Evolutionary conservation across 2,113 vertebrate genomes (phyloP).

Genomic region (Microcebus lehilahytsara): DNA sequence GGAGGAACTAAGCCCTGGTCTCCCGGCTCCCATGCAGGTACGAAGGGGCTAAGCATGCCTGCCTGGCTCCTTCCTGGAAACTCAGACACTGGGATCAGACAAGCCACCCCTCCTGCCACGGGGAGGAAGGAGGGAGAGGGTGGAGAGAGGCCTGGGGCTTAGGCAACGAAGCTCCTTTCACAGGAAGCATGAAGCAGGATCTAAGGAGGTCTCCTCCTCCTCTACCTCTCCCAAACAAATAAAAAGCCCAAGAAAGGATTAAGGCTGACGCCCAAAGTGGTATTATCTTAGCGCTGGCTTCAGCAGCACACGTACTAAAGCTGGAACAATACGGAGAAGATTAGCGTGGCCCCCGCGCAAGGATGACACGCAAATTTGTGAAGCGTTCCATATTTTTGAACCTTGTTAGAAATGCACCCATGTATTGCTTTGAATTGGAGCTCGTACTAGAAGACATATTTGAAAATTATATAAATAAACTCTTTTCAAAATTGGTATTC

Average conservation of each 20-base stretch:
- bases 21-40: background rate
- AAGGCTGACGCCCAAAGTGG: background rate
- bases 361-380: too few relatives aligned
- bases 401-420: background rate
- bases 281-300: background rate
- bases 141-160: background rate
- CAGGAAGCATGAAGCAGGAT: background rate
- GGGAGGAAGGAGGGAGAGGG: background rate
- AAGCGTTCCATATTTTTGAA: too few relatives aligned
- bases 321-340: too few relatives aligned
- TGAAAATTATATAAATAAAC: slow-evolving; percentile 18
- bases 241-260: background rate
- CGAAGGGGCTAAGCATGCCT: background rate
- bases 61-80: background rate
- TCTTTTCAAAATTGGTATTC: slow-evolving; percentile 22
- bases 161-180: background rate
- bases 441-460: slow-evolving; percentile 24
- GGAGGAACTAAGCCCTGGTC: background rate
- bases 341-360: too few relatives aligned
- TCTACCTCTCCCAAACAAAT: background rate
- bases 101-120: background rate
- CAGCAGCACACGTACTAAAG: too few relatives aligned
- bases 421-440: slow-evolving; percentile 25
- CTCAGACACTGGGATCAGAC: background rate
- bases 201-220: background rate